Percentiles rank a stretch among this genome's conserved stretches.
These are phyloP conservation scores for Tapirus indicus DNA, from an alignment of 2,797 vertebrate species.

Conservation along the genomic window DNA sequence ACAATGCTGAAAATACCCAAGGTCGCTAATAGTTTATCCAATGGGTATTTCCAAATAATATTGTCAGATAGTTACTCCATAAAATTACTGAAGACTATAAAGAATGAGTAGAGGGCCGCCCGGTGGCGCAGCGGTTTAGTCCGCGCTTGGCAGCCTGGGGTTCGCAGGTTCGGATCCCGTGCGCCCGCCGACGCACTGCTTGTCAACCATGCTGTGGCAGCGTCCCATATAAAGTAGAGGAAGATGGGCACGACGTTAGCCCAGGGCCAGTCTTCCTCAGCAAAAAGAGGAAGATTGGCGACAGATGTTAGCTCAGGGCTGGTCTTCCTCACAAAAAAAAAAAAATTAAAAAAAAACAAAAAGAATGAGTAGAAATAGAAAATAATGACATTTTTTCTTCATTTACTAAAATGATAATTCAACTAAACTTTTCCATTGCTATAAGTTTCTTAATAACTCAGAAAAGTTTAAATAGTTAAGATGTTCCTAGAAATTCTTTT, in stretches of 20 bases:
- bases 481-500: background rate
- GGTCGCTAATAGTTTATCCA: background rate
- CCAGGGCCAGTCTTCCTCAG: too few relatives aligned
- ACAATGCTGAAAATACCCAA: background rate
- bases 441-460: background rate
- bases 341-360: too few relatives aligned
- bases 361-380: background rate
- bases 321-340: too few relatives aligned
- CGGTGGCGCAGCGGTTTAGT: too few relatives aligned
- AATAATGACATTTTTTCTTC: background rate
- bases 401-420: background rate
- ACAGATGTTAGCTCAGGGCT: too few relatives aligned
- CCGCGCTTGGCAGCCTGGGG: too few relatives aligned
- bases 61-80: background rate
- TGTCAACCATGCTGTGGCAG: too few relatives aligned
- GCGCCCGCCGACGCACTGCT: too few relatives aligned
- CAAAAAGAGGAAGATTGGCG: too few relatives aligned
- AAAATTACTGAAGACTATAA: background rate
- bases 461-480: background rate
- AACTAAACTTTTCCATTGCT: background rate
- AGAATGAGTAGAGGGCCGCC: background rate
- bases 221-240: too few relatives aligned
- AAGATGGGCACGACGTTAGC: too few relatives aligned
- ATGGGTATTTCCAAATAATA: background rate
- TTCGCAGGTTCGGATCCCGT: too few relatives aligned